Evolutionary conservation across 2,797 vertebrate genomes (phyloP), one percentile per base, ranked within the genome.

Genomic region (Myotis daubentonii): DNA sequence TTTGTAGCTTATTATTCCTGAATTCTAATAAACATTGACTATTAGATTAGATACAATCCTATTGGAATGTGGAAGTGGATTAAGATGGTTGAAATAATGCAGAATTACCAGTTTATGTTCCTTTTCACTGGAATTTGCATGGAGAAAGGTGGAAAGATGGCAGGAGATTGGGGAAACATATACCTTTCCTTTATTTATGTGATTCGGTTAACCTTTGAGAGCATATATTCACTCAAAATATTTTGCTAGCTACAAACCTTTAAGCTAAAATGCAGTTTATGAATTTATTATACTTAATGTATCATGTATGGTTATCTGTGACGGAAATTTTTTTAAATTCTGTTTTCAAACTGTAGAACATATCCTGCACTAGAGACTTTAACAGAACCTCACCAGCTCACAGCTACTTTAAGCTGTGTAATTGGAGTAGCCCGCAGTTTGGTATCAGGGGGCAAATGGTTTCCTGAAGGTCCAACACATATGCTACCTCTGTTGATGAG

Each of bases 401-500:
- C 99, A 49, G 99, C 99, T 89, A 99, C 99, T 16, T 98, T 99
- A 96, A 99, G 99, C 98, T 99, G 99, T 98, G 99, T 99, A 97
- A 99, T 99, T 79, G 99, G 99, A 62, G 99, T 99, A 94, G 99
- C 99, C 44, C 99, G 99, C 57, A 99, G 99, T 97, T 98, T 99
- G 81, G 99, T 99, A 47, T 99, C 99, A 5, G 99, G 99, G 70
- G 99, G 99, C 3, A 98, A 95, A 89, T 99, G 98, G 98, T 99
- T 99, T 97, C 99, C 99, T 72, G 99, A 99, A 98, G 99, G 99
- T 44, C 99, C 99, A 87, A 99, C 99, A 80, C 99, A 99, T 97
- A 99, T 99, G 99, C 98, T 99, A 95, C 99, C 99, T 97, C 98
- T 99, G 16, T 98, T 99, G 97, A 99, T 99, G 99, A 99, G 99